Percentiles rank a stretch among this genome's conserved stretches.
phyloP scores from a whole-genome alignment of 2,797 vertebrate genomes.

The Echiichthys vipera region DNA sequence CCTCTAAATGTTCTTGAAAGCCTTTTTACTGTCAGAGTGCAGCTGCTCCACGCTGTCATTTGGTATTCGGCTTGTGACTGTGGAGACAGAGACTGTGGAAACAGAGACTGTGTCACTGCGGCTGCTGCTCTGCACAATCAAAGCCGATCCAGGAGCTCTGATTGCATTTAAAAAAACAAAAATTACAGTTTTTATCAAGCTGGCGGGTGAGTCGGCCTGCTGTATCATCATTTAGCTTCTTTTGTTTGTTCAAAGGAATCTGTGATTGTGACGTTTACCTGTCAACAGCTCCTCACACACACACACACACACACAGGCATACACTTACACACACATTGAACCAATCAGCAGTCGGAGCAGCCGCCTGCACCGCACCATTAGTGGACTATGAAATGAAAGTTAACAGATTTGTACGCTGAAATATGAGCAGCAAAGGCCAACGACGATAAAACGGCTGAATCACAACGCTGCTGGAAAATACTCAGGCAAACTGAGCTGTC shows the following conservation, averaged over 20 bases:
- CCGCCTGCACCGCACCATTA: slow-evolving; percentile 38
- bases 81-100: slow-evolving; percentile 29
- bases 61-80: slow-evolving; percentile 63
- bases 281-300: slow-evolving; percentile 37
- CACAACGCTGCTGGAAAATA: slow-evolving; percentile 22
- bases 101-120: slow-evolving; percentile 53
- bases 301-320: background rate
- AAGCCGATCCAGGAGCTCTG: slow-evolving; percentile 66
- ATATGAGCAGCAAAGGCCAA: slow-evolving; percentile 27
- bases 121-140: slow-evolving; percentile 62
- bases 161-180: slow-evolving; percentile 70
- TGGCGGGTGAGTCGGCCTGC: background rate
- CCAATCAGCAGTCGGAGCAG: slow-evolving; percentile 44
- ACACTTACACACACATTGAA: slow-evolving; percentile 13
- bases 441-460: slow-evolving; percentile 29
- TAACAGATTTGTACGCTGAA: slow-evolving; percentile 44
- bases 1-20: slow-evolving; percentile 44
- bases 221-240: slow-evolving; percentile 50
- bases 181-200: slow-evolving; percentile 67
- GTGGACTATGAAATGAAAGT: slow-evolving; percentile 59
- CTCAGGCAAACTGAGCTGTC: slow-evolving; percentile 7
- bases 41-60: slow-evolving; percentile 42
- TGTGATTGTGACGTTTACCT: slow-evolving; percentile 67
- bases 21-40: slow-evolving; percentile 43
- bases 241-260: slow-evolving; percentile 59